Base-by-base conservation (phyloP, 2,113 vertebrate genomes). In the Boleophthalmus pectinirostris region DNA sequence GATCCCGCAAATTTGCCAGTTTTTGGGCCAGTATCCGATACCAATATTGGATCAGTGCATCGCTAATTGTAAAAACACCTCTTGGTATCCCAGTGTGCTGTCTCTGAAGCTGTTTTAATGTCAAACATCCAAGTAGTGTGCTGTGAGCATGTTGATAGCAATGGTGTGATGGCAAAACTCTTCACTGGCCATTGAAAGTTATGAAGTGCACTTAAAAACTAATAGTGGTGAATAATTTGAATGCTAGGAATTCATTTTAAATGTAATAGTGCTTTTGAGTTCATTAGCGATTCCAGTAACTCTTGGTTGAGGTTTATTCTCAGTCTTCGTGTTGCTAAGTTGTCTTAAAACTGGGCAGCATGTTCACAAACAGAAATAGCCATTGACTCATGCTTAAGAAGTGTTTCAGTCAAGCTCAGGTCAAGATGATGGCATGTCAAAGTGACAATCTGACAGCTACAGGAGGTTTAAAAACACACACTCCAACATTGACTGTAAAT, bases 301-400 rank as follows among this genome's bases (percentile, higher is more conserved):
- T 61, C 29, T 29, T 2, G 4, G 29, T 16, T 29, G 14, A 25
- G 14, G 25, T 64, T 38, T 64, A 10, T n/a, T 38, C 33, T 61
- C 2, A 18, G 10, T n/a, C 33, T 64, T 64, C 18, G 11, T 64
- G 9, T 9, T 43, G 33, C 15, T 18, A 35, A 63, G 33, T 63
- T 63, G 29, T 38, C 9, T 33, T 35, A 38, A 43, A 64, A 15
- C 7, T 63, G 29, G 61, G 12, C 61, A 64, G 18, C 61, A 12
- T 38, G 58, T 18, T 61, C 23, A 8, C 14, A 33, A 16, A 38
- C 61, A 11, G 33, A 64, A 64, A 64, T 43, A 64, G 61, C 18
- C 33, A 13, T 33, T 21, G 33, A 64, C 29, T 64, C 61, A 64
- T 61, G 2, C 58, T 61, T 61, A 14, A 61, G 58, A 61, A 61